A percentile compares a stretch with the other conserved stretches of the same genome.
Conservation (phyloP, 2,888 invertebrate genomes). For the Drosophila borealis region DNA sequence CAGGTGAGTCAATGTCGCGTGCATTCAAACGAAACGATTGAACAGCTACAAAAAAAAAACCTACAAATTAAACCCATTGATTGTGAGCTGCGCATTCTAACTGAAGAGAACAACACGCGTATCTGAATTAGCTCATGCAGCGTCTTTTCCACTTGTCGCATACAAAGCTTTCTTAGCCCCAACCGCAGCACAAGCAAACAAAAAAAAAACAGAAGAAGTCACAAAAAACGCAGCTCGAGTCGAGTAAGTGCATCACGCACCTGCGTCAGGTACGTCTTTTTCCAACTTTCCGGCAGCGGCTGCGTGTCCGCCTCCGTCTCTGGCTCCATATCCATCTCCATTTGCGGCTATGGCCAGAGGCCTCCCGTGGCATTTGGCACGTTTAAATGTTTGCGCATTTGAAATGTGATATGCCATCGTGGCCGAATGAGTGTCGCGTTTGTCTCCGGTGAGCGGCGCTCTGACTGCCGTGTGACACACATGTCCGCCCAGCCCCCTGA, state of each 20-base stretch:
- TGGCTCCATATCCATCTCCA: background rate
- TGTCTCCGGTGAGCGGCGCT: constrained; percentile 20
- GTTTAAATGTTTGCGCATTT: constrained; percentile 59
- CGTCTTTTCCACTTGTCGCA: constrained; percentile 52
- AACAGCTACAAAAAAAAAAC: too few species aligned
- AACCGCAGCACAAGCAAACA: background rate
- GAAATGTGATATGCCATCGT: constrained; percentile 55
- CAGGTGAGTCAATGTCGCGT: constrained; percentile 54
- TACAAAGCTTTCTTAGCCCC: constrained; percentile 11
- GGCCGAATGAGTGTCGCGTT: constrained; percentile 29
- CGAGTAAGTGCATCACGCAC: constrained; percentile 39
- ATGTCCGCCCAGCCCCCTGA: constrained; percentile 1
- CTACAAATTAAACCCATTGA: constrained; percentile 6
- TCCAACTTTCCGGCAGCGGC: constrained; percentile 28
- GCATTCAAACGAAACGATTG: constrained; percentile 42
- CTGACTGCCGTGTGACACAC: constrained; percentile 30
- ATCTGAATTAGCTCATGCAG: constrained; percentile 47
- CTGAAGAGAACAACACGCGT: constrained; percentile 11
- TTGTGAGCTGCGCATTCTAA: constrained; percentile 21
- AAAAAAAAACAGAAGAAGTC: constrained; percentile 4
- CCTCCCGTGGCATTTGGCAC: constrained; percentile 39
- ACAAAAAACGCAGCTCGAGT: constrained; percentile 4
- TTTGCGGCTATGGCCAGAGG: constrained; percentile 4
- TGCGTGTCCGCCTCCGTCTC: constrained; percentile 6
- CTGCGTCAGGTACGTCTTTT: constrained; percentile 22